Evolutionary conservation across 2,888 invertebrate species (phyloP), one percentile per base, ranked within the genome.

Genomic region (Odontothrips loti): DNA sequence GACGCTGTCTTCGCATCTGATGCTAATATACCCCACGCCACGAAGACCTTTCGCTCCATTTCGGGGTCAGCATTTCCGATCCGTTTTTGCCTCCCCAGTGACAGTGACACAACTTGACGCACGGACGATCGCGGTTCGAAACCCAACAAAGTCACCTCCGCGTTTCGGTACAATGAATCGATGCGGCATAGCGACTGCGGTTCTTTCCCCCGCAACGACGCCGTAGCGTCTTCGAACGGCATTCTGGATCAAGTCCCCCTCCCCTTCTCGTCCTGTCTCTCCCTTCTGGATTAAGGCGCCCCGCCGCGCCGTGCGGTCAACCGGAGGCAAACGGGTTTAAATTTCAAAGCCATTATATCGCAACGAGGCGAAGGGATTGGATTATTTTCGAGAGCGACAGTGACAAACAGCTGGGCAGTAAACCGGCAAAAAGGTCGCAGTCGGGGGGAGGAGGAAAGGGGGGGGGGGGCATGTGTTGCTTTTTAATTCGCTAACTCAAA

Each of bases 311-410:
- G 27, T 27, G 68, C 68, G 68, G 9, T 12, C 68, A 23, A 68
- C 68, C 68, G 68, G 68, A 75, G 68, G 23, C 68, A 75, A 75
- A 75, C 68, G 68, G 68, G 68, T 75, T 75, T 75, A 75, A 75
- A 75, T 75, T 75, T 75, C 68, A 75, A 27, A 75, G 68, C 68
- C 68, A 75, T 75, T 75, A 75, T 75, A 75, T 75, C 34, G 34
- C 34, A 43, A 43, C 34, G 34, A 43, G 34, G 68, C n/a, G 23
- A 75, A 75, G 68, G 68, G 68, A 75, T 75, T 75, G 68, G 68
- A 23, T 75, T 75, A 75, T 75, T 75, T 75, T 58, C 58, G 58
- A 58, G 58, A 58, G 17, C 68, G 68, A 75, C 68, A 75, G 68
- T 75, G 68, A 75, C 68, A 75, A 75, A 75, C 68, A 23, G 68